phyloP scores from a whole-genome alignment of 2,797 vertebrate species.

The Pipistrellus kuhlii region DNA sequence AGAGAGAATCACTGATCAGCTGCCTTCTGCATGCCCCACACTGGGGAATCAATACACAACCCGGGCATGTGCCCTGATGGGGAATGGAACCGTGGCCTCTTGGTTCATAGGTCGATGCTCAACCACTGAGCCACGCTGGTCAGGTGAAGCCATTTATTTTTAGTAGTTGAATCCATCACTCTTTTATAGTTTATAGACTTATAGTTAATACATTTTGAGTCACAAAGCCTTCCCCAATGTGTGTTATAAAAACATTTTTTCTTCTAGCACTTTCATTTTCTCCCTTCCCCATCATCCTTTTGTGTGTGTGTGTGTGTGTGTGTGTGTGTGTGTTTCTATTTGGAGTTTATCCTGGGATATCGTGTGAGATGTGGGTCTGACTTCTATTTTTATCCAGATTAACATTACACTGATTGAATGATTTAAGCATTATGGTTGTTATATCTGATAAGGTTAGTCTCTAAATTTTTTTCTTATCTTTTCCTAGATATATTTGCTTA shows the following conservation, averaged over 20 bases:
- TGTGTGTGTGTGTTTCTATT: too few relatives aligned
- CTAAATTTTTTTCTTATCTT: background rate
- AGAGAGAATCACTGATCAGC: background rate
- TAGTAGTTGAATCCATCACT: slow-evolving; percentile 31
- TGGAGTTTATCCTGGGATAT: background rate
- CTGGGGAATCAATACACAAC: background rate
- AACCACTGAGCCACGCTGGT: background rate
- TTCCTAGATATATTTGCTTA: background rate
- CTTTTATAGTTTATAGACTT: background rate
- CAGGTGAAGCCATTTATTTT: slow-evolving; percentile 11
- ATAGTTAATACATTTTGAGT: slow-evolving; percentile 30
- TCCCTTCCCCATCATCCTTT: background rate
- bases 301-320: background rate
- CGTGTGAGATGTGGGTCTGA: background rate
- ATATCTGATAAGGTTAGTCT: background rate
- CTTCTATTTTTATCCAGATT: slow-evolving; percentile 26
- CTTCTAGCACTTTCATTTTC: background rate
- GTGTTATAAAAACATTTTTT: slow-evolving; percentile 48
- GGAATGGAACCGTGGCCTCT: background rate
- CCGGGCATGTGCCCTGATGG: background rate
- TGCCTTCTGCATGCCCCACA: too few relatives aligned
- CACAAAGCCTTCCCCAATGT: background rate
- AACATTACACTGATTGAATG: slow-evolving; percentile 16
- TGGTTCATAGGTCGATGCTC: background rate
- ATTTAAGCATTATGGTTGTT: slow-evolving; percentile 48